Base-by-base conservation (phyloP, 2,888 invertebrate genomes). In the Heliconius aoede region DNA sequence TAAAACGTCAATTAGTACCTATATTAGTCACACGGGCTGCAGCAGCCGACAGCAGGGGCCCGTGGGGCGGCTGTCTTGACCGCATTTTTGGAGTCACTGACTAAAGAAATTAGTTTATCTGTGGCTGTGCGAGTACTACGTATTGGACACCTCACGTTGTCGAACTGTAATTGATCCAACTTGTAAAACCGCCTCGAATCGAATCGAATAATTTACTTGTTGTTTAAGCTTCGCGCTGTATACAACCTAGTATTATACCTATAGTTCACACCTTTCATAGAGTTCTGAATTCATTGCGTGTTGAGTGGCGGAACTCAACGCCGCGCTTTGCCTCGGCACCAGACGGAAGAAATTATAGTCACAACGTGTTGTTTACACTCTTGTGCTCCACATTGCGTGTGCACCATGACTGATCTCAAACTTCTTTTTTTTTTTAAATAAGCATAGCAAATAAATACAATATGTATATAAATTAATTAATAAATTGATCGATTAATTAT, bases 51-150 rank as follows among this genome's bases (percentile, higher is more conserved):
- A 28, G 26, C 18, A 40, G 51, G 1, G 26, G 11, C 68, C 21
- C 46, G 46, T 28, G 28, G 28, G 51, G 51, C 21, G 13, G n/a
- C 30, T 68, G 51, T 68, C 51, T 21, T 13, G 51, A 30, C 46
- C 68, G 68, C 68, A 68, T 68, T 68, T 68, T n/a, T 55, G 46
- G 3, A 30, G 51, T 51, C n/a, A 51, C 26, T 30, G 51, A 51
- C 30, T 55, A 69, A 69, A 69, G 13, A 69, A 55, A 69, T 30
- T 24, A 51, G n/a, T 30, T 69, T 55, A 51, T 55, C 15, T 30
- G 55, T 24, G 30, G 30, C 51, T 69, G 13, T 69, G 68, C 13
- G 69, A 55, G 55, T 24, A 40, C 36, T 3, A 40, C 36, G 36
- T 65, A 40, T 65, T 36, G 24, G 8, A 65, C 24, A 65, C 26